Evolutionary conservation across 2,888 invertebrate species (phyloP).

Genomic region (Pegoplata infirma): DNA sequence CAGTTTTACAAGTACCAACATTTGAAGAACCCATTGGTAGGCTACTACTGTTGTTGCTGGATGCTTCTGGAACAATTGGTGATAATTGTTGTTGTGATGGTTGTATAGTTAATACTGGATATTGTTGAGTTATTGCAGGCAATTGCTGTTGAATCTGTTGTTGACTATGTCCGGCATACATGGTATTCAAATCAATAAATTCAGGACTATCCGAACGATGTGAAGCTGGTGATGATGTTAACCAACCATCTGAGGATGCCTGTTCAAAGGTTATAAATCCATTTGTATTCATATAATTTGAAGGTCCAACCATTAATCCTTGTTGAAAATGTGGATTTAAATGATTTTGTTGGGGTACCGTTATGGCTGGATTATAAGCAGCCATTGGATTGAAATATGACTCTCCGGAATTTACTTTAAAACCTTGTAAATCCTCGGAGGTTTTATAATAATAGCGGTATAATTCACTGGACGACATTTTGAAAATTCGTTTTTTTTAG

Average conservation of each 20-base stretch:
- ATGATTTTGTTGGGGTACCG: constrained; percentile 47
- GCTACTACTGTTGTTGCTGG: no score
- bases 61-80: neutral
- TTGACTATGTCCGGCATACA: constrained; percentile 66
- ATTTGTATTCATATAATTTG: constrained; percentile 70
- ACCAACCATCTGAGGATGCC: constrained; percentile 78
- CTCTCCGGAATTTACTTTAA: constrained; percentile 70
- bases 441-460: constrained; percentile 77
- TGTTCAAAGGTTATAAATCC: constrained; percentile 77
- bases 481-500: no score
- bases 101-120: neutral
- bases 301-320: constrained; percentile 65
- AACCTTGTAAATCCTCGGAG: constrained; percentile 75
- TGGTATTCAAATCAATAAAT: constrained; percentile 76
- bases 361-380: constrained; percentile 72
- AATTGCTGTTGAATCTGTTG: constrained; percentile 21
- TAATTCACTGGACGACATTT: constrained; percentile 77
- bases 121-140: constrained; percentile 22
- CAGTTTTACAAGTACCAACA: constrained; percentile 73
- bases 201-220: constrained; percentile 78
- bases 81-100: constrained; percentile 10
- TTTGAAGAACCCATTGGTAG: constrained; percentile 73
- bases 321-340: constrained; percentile 67
- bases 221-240: constrained; percentile 77
- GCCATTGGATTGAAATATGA: constrained; percentile 76